Conservation (phyloP, 2,113 vertebrate genomes). For the Thalassarche chlororhynchos region DNA sequence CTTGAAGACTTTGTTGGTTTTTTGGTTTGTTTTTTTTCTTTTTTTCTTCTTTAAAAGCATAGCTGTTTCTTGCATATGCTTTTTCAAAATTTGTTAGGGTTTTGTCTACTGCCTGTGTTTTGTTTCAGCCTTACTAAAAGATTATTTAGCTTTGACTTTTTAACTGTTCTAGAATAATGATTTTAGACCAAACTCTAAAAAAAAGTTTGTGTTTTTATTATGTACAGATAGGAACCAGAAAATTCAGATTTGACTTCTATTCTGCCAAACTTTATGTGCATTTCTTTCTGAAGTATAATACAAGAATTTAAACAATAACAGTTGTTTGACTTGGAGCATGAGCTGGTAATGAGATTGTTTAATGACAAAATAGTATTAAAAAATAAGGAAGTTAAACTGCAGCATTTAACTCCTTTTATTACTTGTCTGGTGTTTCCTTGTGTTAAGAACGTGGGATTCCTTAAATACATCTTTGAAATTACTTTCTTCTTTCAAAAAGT, state of each 20-base stretch:
- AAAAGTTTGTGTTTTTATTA: not conserved
- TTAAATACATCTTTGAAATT: not conserved
- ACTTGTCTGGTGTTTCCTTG: not conserved
- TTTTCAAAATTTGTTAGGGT: not conserved
- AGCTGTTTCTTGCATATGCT: not conserved
- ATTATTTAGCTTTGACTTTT: not conserved
- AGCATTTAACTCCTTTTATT: not conserved
- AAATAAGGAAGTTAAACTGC: not conserved
- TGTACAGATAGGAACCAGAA: not conserved
- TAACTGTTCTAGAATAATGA: not conserved
- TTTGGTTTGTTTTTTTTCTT: too few species aligned
- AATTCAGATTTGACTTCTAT: not conserved
- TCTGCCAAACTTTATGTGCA: not conserved
- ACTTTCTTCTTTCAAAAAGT: not conserved
- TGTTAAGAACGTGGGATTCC: not conserved
- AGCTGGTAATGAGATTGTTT: not conserved
- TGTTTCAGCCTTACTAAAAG: not conserved
- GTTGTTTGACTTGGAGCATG: not conserved
- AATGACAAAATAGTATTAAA: not conserved
- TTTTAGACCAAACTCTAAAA: not conserved
- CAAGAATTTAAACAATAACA: not conserved
- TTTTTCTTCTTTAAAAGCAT: not conserved
- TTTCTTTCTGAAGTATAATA: not conserved
- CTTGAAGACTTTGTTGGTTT: not conserved
- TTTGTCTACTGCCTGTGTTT: not conserved